phyloP scores from a whole-genome alignment of 2,888 invertebrate genomes.

The Omphaloscelis lunosa region DNA sequence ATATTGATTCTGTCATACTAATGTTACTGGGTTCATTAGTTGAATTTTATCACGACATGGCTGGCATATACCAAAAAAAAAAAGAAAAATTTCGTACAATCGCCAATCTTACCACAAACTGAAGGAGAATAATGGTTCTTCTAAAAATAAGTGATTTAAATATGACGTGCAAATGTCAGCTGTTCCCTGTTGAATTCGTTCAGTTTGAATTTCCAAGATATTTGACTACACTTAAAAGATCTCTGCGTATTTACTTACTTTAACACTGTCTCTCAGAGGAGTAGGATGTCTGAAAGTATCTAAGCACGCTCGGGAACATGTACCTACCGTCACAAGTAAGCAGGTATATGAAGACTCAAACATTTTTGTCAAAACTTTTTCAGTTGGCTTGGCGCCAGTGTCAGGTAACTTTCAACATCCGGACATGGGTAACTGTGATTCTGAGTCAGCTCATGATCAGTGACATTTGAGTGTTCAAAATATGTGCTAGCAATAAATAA shows the following conservation, averaged over 20 bases:
- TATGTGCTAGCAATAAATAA: background rate
- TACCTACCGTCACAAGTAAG: background rate
- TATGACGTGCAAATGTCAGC: constrained; percentile 35
- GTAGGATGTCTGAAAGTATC: constrained; percentile 23
- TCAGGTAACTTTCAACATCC: background rate
- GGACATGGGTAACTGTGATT: background rate
- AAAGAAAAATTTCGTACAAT: background rate
- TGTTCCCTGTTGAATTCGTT: constrained; percentile 18
- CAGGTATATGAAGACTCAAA: background rate
- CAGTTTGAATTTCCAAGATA: constrained; percentile 37
- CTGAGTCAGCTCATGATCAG: background rate
- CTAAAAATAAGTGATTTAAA: constrained; percentile 21
- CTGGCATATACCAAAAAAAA: no score
- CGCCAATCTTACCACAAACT: background rate
- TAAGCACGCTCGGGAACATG: constrained; percentile 9
- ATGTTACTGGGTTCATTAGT: background rate
- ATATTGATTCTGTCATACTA: background rate
- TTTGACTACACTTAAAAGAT: constrained; percentile 46
- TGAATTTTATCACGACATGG: background rate
- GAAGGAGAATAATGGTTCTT: background rate
- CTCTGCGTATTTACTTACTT: constrained; percentile 26
- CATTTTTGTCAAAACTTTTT: constrained; percentile 8
- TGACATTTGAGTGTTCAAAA: background rate
- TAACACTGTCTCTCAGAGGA: constrained; percentile 28
- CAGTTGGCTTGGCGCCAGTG: background rate